A percentile compares a stretch with the other conserved stretches of the same genome.
Conservation (phyloP, 2,888 invertebrate species). For the Chloroclystis v-ata region DNA sequence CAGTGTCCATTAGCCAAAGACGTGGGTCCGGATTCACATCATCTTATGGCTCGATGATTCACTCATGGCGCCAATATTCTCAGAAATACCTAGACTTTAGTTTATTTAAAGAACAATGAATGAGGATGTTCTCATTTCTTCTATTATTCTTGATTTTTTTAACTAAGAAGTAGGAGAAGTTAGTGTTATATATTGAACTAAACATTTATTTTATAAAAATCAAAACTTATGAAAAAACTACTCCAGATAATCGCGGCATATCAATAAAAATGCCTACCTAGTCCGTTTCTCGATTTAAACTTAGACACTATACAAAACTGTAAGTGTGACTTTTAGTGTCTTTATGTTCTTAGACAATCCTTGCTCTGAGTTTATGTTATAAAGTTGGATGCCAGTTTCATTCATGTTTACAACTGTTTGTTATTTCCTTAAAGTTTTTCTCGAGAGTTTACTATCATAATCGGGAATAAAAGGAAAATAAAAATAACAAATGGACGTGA, state of each 20-base stretch:
- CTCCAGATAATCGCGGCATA: too few species aligned
- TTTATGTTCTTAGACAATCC: too few species aligned
- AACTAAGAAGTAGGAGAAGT: too few species aligned
- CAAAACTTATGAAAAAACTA: too few species aligned
- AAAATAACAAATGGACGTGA: constrained; percentile 2
- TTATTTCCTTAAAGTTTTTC: constrained; percentile 4
- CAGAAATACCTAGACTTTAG: constrained; percentile 36
- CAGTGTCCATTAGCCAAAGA: constrained; percentile 35
- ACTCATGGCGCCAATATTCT: constrained; percentile 44
- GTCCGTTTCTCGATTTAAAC: too few species aligned
- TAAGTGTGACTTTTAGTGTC: too few species aligned
- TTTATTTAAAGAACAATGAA: constrained; percentile 6
- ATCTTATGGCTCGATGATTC: constrained; percentile 42
- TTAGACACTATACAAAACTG: too few species aligned
- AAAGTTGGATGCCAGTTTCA: constrained; percentile 1
- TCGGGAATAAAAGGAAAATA: background rate
- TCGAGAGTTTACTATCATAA: background rate
- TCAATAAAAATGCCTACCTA: too few species aligned
- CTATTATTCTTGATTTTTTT: too few species aligned
- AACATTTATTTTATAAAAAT: too few species aligned
- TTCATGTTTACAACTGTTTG: constrained; percentile 3
- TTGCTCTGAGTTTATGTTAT: background rate
- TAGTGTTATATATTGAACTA: too few species aligned
- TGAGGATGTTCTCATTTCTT: too few species aligned
- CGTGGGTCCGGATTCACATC: constrained; percentile 41